A percentile compares a stretch with the other conserved stretches of the same genome.
Conservation (phyloP, 2,888 invertebrate genomes). For the Amphipoea lucens region DNA sequence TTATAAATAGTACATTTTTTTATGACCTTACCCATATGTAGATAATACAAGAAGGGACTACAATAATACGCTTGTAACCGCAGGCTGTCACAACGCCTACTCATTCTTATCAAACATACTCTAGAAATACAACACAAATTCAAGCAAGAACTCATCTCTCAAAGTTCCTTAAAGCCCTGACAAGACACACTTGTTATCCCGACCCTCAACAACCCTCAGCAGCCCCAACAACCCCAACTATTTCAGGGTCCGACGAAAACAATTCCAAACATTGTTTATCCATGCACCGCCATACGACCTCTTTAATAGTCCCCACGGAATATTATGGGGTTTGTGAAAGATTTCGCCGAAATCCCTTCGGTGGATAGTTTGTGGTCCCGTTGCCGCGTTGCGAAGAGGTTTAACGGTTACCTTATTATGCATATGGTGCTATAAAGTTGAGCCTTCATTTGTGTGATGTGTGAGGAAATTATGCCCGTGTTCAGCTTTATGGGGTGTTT, state of each 20-base stretch:
- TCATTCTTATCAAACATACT: slow-evolving; percentile 3
- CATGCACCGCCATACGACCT: slow-evolving; percentile 55
- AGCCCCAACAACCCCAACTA: slow-evolving; percentile 45
- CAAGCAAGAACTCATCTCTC: slow-evolving; percentile 55
- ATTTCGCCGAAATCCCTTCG: slow-evolving; percentile 64
- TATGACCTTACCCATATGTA: no score
- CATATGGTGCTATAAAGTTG: slow-evolving; percentile 62
- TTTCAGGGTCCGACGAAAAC: slow-evolving; percentile 60
- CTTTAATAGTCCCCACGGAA: slow-evolving; percentile 64
- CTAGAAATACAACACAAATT: slow-evolving; percentile 43
- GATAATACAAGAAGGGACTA: slow-evolving; percentile 1
- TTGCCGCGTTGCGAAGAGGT: slow-evolving; percentile 40
- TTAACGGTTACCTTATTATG: slow-evolving; percentile 62
- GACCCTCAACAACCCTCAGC: slow-evolving; percentile 18
- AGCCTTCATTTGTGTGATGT: slow-evolving; percentile 63
- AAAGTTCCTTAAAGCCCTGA: slow-evolving; percentile 52
- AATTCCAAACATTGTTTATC: slow-evolving; percentile 68
- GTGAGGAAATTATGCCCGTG: slow-evolving; percentile 34
- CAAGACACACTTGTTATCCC: slow-evolving; percentile 56
- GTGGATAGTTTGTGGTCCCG: slow-evolving; percentile 62
- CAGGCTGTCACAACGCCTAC: neutral
- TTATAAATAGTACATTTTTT: no score
- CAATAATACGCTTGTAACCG: slow-evolving; percentile 14
- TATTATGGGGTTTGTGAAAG: slow-evolving; percentile 65
- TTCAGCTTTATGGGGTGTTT: slow-evolving; percentile 52